Base-by-base conservation (phyloP, 2,797 vertebrate species). In the Typhlichthys subterraneus region DNA sequence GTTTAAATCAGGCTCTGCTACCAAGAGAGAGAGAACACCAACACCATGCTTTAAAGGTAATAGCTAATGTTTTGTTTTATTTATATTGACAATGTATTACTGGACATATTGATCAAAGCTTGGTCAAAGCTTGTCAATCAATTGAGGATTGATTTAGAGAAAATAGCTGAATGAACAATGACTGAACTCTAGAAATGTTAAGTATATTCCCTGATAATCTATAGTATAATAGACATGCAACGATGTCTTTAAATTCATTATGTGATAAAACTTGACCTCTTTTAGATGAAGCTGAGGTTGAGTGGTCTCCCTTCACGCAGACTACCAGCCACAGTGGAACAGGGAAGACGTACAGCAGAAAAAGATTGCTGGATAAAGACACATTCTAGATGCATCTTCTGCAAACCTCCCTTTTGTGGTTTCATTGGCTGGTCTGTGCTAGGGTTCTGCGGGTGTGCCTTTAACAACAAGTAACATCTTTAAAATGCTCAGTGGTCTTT, bases 331-430 rank as follows among this genome's bases (percentile, higher is more conserved):
- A 57, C 56, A 85, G 53, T 1, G 71, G 74, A 51, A 58, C 85
- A 23, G 84, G 83, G 67, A 93, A 85, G 76, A 93, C 85, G 13
- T 95, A 93, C 74, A 95, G 93, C 33, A 91, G 96, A 74, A 99
- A 96, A 88, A 95, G 94, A 69, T 89, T 97, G 33, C 83, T 96
- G 9, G 80, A 81, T 42, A 91, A 76, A 87, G 7, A 4, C 17
- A 11, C 10, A 33, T 10, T 3, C 0, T 0, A 42, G 5, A 3
- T 12, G 31, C 45, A 59, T 12, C 33, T 23, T 47, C 33, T 71
- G 57, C 23, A 12, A 12, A 53, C 1, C 2, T 11, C 50, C 45
- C 51, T 0, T 42, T 31, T 50, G 45, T 31, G 52, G 17, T 59
- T 45, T 47, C 0, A 5, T 38, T 38, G 33, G 33, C 33, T 23